Evolutionary conservation across 2,888 invertebrate species (phyloP), one percentile per base, ranked within the genome.

Genomic region (Lottia gigantea): DNA sequence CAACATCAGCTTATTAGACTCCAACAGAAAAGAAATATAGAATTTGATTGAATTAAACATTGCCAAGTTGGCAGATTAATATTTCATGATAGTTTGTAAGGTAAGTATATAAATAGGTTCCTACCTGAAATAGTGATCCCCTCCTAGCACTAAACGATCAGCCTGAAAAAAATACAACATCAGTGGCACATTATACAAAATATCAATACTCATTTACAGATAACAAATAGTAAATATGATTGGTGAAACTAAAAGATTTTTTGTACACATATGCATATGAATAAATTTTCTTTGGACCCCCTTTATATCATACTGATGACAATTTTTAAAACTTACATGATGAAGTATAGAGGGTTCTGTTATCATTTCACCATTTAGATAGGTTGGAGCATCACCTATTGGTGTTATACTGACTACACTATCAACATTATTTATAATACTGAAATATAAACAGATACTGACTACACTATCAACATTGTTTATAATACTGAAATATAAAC

Each of bases 111-210:
- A 26, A 45, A 12, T 16, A 55, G 25, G 0, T 23, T 69, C 74
- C 62, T 73, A 87, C 84, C 87, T 80, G 79, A 88, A 88, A 74
- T 86, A 88, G 73, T 88, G 88, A 70, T 87, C 85, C 14, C 88
- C 88, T 19, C 88, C 88, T n/a, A 88, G 76, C 46, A 88, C 85
- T 1, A 88, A 85, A 68, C 88, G 73, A 71, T 88, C 88, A 45
- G 85, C 87, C 87, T 87, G 78, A 8, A 78, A 71, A 23, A 46
- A 46, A 40, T 31, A 23, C 12, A 19, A 25, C 19, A 26, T 25
- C 63, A 25, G 2, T 4, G 2, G 26, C 6, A 63, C 4, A 63
- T 12, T 23, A 46, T 31, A 45, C 14, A 19, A 19, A 45, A 65
- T 7, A 25, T 16, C 16, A 26, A 16, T 19, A n/a, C 14, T 15